Evolutionary conservation across 2,113 vertebrate genomes (phyloP).

Genomic region (Chionis minor): DNA sequence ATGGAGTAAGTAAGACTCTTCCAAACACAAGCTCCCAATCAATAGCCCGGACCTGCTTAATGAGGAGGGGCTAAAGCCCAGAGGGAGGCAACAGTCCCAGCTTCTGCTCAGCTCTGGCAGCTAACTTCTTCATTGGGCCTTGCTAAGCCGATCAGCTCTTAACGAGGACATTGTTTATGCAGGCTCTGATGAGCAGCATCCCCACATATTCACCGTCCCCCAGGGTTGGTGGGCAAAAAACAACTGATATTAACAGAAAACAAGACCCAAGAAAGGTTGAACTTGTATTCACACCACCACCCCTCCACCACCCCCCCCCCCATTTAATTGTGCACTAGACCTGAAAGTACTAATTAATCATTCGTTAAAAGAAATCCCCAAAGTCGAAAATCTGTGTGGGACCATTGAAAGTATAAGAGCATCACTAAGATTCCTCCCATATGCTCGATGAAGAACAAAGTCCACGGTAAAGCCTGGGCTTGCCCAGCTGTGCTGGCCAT

Average conservation of each 20-base stretch:
- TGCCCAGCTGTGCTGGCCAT: background rate
- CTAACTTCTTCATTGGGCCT: conserved; percentile 67
- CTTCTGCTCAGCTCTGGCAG: conserved; percentile 62
- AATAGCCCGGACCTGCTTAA: conserved; percentile 92
- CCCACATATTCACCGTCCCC: conserved; percentile 39
- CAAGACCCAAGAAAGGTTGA: conserved; percentile 67
- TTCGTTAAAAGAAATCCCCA: background rate
- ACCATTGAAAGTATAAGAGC: background rate
- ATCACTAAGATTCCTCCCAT: background rate
- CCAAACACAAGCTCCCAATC: conserved; percentile 90
- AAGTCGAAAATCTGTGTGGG: background rate
- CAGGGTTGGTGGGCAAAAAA: conserved; percentile 58
- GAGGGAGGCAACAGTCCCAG: conserved; percentile 80
- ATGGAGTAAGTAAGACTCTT: conserved; percentile 93
- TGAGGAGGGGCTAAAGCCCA: conserved; percentile 90
- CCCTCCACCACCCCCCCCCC: background rate
- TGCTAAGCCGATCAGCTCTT: conserved; percentile 73
- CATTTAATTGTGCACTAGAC: conserved; percentile 54
- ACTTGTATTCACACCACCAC: conserved; percentile 29
- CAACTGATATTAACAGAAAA: conserved; percentile 70
- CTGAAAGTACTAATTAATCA: conserved; percentile 63
- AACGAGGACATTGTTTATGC: conserved; percentile 78
- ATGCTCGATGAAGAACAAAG: background rate
- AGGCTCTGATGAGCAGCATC: conserved; percentile 63
- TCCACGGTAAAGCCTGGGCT: fast-evolving